Evolutionary conservation across 2,797 vertebrate species (phyloP).

Genomic region (Takifugu rubripes): DNA sequence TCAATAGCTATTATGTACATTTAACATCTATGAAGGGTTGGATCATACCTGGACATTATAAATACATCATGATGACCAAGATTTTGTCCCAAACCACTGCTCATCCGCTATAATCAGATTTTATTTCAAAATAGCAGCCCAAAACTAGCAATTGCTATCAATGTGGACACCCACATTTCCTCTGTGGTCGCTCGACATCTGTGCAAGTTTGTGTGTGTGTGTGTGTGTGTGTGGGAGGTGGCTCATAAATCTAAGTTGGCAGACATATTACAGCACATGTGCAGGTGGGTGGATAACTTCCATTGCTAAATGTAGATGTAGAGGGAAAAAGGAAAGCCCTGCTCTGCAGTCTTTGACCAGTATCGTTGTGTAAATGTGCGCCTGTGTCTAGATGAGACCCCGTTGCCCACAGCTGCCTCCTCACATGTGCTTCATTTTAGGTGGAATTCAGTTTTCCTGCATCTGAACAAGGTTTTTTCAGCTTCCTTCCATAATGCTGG

Average conservation of each 20-base stretch:
- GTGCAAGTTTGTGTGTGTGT: constrained; percentile 15
- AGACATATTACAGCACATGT: constrained; percentile 33
- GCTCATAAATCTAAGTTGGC: constrained; percentile 47
- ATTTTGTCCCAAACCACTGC: too few species aligned
- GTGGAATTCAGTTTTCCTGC: constrained; percentile 1
- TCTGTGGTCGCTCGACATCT: constrained; percentile 27
- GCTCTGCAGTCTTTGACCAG: constrained; percentile 1
- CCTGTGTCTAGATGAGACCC: not conserved
- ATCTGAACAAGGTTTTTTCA: too few species aligned
- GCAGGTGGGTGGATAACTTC: constrained; percentile 46
- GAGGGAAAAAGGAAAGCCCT: constrained; percentile 16
- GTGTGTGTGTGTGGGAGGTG: constrained; percentile 17
- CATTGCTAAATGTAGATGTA: constrained; percentile 22
- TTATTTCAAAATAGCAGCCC: too few species aligned
- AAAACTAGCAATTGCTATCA: constrained; percentile 11
- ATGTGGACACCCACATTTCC: constrained; percentile 38
- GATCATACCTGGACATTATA: not conserved
- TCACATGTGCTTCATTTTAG: constrained; percentile 10
- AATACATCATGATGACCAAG: not conserved
- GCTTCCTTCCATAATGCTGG: too few species aligned
- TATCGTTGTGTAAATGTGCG: not conserved
- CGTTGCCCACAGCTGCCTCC: constrained; percentile 27
- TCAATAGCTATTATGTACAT: not conserved
- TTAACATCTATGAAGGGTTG: not conserved
- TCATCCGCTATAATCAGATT: too few species aligned